phyloP scores from a whole-genome alignment of 2,797 vertebrate species.

The Poeciliopsis presidionis region DNA sequence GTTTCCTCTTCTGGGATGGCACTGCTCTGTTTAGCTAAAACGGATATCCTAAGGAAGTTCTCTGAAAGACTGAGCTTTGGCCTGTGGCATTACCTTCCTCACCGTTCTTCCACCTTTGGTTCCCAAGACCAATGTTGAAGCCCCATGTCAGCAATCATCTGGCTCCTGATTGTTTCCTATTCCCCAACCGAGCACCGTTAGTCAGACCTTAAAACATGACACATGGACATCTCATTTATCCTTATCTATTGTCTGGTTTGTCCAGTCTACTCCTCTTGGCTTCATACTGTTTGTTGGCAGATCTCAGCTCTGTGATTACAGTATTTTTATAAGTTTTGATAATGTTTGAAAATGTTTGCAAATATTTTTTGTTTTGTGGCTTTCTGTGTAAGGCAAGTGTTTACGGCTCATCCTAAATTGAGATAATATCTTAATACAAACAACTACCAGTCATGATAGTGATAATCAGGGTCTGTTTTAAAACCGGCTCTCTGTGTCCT shows the following conservation, averaged over 20 bases:
- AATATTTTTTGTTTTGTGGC: background rate
- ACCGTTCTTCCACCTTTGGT: slow-evolving; percentile 34
- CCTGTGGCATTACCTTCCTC: slow-evolving; percentile 55
- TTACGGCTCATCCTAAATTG: slow-evolving; percentile 14
- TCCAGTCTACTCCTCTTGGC: background rate
- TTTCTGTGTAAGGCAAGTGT: slow-evolving; percentile 14
- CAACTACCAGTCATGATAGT: slow-evolving; percentile 17
- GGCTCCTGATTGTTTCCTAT: background rate
- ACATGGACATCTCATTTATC: background rate
- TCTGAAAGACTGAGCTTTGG: slow-evolving; percentile 56
- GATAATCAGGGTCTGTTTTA: slow-evolving; percentile 19
- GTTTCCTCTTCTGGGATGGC: slow-evolving; percentile 61
- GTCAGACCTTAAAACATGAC: slow-evolving; percentile 9
- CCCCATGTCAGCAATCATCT: slow-evolving; percentile 18
- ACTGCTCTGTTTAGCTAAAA: slow-evolving; percentile 50
- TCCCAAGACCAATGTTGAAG: background rate
- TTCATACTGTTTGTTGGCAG: background rate
- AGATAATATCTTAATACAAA: slow-evolving; percentile 20
- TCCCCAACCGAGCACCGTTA: background rate
- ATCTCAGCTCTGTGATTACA: background rate
- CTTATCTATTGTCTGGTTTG: slow-evolving; percentile 5
- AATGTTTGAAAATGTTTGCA: background rate
- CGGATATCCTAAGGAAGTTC: slow-evolving; percentile 81
- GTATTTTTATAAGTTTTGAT: background rate
- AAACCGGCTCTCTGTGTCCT: slow-evolving; percentile 18